Base-by-base conservation (phyloP, 2,888 invertebrate genomes). In the Pyrochroa serraticornis region DNA sequence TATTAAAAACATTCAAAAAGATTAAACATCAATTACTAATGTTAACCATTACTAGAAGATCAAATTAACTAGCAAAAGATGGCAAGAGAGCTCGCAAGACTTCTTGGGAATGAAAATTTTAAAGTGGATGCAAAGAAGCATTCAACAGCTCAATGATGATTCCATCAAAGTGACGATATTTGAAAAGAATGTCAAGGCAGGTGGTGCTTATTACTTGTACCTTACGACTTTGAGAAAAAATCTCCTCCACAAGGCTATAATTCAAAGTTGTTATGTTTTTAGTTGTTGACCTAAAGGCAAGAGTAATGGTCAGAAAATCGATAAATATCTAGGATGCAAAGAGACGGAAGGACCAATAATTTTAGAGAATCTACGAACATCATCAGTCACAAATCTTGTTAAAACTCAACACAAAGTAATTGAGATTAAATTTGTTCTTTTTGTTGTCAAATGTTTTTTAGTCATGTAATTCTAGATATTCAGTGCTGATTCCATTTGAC, bases 101-200 rank as follows among this genome's bases (percentile, higher is more conserved):
- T n/a, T n/a, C n/a, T n/a, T n/a, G n/a, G n/a, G n/a, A n/a, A n/a
- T n/a, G n/a, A n/a, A n/a, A n/a, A n/a, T n/a, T n/a, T 64, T 84
- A 35, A 80, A 79, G 63, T 84, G 84, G 83, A 74, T 84, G 0
- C 80, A 82, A 62, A 73, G 75, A 1, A 73, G 75, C 63, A 81
- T 83, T 10, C 61, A 71, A 2, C 74, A 75, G 48, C 84, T 84
- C 66, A 81, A 82, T 34, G 84, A 84, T 1, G 81, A 84, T 71
- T 75, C 81, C 0, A 69, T 80, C 6, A 84, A 84, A 58, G 82
- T 84, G 1, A 83, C 83, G 0, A 75, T 84, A 7, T 82, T 83
- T 67, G 84, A 84, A 0, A 82, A 83, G 68, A 83, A 83, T 62
- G 83, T 83, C 1, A 84, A 84, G 0, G 79, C 75, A 7, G 80